phyloP scores from a whole-genome alignment of 2,113 vertebrate species.

The Rutilus rutilus region DNA sequence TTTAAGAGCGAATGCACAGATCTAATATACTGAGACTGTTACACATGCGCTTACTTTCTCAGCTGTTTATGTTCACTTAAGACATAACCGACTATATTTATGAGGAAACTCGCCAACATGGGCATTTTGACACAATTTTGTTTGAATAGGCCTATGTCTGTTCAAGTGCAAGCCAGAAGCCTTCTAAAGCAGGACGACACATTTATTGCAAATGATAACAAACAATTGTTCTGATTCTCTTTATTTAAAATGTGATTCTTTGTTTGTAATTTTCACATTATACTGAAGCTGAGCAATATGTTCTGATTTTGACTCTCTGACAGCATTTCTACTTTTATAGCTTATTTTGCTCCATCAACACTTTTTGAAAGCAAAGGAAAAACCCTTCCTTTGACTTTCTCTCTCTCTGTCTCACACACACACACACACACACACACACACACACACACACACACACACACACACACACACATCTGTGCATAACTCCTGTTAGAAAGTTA shows the following conservation, averaged over 20 bases:
- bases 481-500: constrained; percentile 17
- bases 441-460: not conserved
- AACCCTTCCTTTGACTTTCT: not conserved
- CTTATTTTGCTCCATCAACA: not conserved
- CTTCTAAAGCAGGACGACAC: not conserved
- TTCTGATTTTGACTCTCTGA: not conserved
- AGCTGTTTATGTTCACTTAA: too few relatives aligned
- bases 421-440: not conserved
- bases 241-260: not conserved
- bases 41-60: too few relatives aligned
- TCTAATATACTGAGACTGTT: too few relatives aligned
- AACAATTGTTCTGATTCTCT: not conserved
- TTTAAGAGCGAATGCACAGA: too few relatives aligned
- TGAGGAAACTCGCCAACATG: too few relatives aligned
- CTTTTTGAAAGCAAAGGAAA: not conserved
- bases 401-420: not conserved
- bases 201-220: not conserved
- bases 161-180: too few relatives aligned
- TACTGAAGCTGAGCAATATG: not conserved
- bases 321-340: too few relatives aligned
- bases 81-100: too few relatives aligned
- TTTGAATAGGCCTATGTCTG: too few relatives aligned
- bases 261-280: not conserved
- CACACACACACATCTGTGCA: not conserved
- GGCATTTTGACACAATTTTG: too few relatives aligned